These are phyloP conservation scores for Bufo bufo DNA, from an alignment of 2,113 vertebrate genomes.

Conservation along the genomic window DNA sequence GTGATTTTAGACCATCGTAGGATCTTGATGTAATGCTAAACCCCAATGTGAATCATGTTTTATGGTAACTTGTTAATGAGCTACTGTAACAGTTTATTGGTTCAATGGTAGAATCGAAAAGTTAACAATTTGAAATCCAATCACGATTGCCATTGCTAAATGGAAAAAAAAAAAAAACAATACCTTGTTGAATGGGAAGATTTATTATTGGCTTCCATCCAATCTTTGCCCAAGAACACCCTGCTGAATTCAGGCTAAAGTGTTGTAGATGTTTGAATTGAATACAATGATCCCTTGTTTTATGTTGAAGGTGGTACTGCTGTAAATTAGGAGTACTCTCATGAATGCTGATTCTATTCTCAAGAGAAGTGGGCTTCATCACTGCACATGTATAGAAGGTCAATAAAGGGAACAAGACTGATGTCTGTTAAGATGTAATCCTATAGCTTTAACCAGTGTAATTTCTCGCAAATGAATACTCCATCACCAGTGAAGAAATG, in stretches of 20 bases:
- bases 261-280: neutral
- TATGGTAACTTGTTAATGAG: neutral
- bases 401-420: neutral
- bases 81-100: slow-evolving; percentile 1
- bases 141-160: neutral
- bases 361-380: neutral
- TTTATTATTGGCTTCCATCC: neutral
- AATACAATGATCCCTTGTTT: slow-evolving; percentile 18
- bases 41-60: neutral
- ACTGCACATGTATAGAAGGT: neutral
- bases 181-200: neutral
- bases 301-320: slow-evolving; percentile 4
- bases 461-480: neutral
- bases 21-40: neutral
- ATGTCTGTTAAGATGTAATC: neutral
- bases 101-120: neutral
- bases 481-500: neutral
- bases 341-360: slow-evolving; percentile 21
- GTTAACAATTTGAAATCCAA: neutral
- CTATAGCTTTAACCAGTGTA: neutral
- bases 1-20: neutral
- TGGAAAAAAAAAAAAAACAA: neutral
- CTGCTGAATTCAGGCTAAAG: neutral
- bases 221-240: neutral
- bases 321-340: slow-evolving; percentile 30